Percentiles rank a stretch among this genome's conserved stretches.
Evolutionary conservation across 2,888 invertebrate genomes (phyloP).

Genomic region (Microplitis manilae): DNA sequence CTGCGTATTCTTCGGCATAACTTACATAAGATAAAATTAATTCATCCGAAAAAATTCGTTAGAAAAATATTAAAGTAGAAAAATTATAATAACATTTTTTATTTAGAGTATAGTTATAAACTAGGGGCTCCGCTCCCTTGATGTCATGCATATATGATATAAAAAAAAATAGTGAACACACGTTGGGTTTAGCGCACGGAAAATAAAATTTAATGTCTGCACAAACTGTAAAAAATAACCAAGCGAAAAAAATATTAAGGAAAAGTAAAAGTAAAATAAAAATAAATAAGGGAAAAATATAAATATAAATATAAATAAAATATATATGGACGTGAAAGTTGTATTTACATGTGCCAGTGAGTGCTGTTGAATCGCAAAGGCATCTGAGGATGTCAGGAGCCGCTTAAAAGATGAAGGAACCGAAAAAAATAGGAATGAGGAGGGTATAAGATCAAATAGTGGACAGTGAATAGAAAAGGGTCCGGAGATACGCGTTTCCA

Average conservation of each 20-base stretch:
- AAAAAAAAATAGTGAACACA: conserved; percentile 2
- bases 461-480: conserved; percentile 49
- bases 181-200: not conserved
- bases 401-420: conserved; percentile 25
- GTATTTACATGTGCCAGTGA: conserved; percentile 53
- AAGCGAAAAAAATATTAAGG: not conserved
- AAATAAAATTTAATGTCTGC: not conserved
- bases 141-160: not conserved
- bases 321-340: conserved; percentile 41
- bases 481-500: conserved; percentile 38
- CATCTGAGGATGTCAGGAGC: conserved; percentile 30
- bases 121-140: not conserved
- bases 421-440: conserved; percentile 23
- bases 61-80: too few species aligned
- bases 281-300: conserved; percentile 11
- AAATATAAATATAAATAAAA: conserved; percentile 10
- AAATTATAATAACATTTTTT: too few species aligned
- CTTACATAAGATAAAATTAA: too few species aligned
- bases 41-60: too few species aligned
- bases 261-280: not conserved
- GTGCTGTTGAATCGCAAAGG: conserved; percentile 50
- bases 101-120: too few species aligned
- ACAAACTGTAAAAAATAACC: not conserved
- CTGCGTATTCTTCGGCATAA: too few species aligned
- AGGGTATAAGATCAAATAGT: conserved; percentile 50